Evolutionary conservation across 35 echinoderm and acorn worm genomes (phyloP).

Genomic region (Stichopus chloronotus): DNA sequence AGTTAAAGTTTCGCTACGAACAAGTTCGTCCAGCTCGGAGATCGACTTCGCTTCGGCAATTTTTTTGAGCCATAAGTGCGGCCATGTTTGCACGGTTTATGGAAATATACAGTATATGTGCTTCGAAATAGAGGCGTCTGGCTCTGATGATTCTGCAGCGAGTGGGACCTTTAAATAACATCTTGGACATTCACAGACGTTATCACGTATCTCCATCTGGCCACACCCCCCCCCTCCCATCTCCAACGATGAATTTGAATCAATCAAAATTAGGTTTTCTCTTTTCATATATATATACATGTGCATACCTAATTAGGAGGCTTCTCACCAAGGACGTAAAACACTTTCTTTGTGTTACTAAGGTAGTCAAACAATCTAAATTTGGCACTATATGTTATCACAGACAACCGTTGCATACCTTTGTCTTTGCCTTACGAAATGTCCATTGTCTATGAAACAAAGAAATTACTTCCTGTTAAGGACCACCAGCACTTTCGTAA

Average conservation of each 20-base stretch:
- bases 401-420: neutral
- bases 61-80: neutral
- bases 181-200: neutral
- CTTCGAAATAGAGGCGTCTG: neutral
- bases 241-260: neutral
- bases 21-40: neutral
- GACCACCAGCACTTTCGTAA: neutral
- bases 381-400: conserved; percentile 10
- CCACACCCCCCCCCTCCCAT: neutral
- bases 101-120: neutral
- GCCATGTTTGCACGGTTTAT: neutral
- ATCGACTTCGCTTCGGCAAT: conserved; percentile 2
- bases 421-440: neutral
- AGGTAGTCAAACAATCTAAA: neutral
- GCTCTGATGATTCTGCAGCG: neutral
- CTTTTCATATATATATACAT: neutral
- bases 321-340: neutral
- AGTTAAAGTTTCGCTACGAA: neutral
- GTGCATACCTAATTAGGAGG: neutral
- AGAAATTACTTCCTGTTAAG: neutral
- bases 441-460: neutral
- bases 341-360: conserved; percentile 2
- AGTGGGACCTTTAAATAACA: neutral
- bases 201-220: neutral
- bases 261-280: neutral